A percentile compares a stretch with the other conserved stretches of the same genome.
Conservation (phyloP, 2,888 invertebrate species). For the Salticus scenicus region DNA sequence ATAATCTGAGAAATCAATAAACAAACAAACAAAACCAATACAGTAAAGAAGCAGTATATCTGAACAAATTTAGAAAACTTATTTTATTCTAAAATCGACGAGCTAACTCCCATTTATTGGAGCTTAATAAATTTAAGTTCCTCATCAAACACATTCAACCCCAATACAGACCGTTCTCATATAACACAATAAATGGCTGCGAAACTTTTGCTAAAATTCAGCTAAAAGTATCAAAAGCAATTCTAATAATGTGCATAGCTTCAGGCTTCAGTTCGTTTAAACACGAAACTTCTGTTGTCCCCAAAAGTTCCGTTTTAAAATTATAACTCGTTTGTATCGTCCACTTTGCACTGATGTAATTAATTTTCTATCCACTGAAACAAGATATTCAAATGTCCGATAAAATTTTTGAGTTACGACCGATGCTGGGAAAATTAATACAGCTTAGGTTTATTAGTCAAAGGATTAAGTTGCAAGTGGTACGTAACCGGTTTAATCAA, state of each 20-base stretch:
- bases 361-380: not conserved
- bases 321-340: not conserved
- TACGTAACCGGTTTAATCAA: not conserved
- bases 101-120: no score
- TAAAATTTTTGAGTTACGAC: not conserved
- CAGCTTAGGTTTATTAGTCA: not conserved
- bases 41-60: no score
- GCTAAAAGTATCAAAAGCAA: not conserved
- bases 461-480: not conserved
- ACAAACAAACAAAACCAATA: no score
- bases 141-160: no score
- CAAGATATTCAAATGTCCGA: conserved; percentile 2
- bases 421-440: not conserved
- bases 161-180: no score
- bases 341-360: not conserved
- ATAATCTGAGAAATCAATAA: no score
- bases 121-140: no score
- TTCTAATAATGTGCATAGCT: not conserved
- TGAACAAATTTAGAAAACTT: no score
- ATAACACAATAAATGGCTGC: no score
- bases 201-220: no score
- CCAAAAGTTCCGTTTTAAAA: not conserved
- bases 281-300: not conserved
- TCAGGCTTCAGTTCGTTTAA: not conserved
- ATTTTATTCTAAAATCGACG: no score